These are phyloP conservation scores for Pelochelys cantorii DNA, from an alignment of 2,797 vertebrate species.

Conservation along the genomic window DNA sequence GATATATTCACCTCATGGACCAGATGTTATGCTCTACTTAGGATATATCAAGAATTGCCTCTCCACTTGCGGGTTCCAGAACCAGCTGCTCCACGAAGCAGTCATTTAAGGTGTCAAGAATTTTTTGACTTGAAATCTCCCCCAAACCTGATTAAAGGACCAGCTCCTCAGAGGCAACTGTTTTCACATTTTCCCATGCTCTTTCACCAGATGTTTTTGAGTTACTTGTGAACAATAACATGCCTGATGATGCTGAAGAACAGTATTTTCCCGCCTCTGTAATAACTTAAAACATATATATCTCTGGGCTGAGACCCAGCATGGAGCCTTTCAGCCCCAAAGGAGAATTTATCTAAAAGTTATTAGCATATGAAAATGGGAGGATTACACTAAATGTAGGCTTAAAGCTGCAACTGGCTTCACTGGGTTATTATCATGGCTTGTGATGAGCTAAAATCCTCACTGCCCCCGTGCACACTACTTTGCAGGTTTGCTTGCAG, in stretches of 20 bases:
- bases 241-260: not conserved
- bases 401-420: not conserved
- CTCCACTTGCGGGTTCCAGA: no score
- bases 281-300: not conserved
- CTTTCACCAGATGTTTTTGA: not conserved
- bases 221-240: not conserved
- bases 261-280: not conserved
- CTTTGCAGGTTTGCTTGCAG: not conserved
- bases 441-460: not conserved
- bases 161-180: not conserved
- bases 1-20: no score
- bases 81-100: no score
- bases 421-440: not conserved
- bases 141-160: not conserved
- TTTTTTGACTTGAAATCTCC: not conserved
- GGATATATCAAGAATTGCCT: no score
- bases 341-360: conserved; percentile 15
- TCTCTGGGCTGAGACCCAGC: not conserved
- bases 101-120: no score
- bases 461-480: not conserved
- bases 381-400: not conserved
- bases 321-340: not conserved
- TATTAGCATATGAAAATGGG: not conserved
- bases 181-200: not conserved
- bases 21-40: no score